Percentiles rank a stretch among this genome's conserved stretches.
Evolutionary conservation across 2,797 vertebrate genomes (phyloP).

Genomic region (Eulemur mongoz): DNA sequence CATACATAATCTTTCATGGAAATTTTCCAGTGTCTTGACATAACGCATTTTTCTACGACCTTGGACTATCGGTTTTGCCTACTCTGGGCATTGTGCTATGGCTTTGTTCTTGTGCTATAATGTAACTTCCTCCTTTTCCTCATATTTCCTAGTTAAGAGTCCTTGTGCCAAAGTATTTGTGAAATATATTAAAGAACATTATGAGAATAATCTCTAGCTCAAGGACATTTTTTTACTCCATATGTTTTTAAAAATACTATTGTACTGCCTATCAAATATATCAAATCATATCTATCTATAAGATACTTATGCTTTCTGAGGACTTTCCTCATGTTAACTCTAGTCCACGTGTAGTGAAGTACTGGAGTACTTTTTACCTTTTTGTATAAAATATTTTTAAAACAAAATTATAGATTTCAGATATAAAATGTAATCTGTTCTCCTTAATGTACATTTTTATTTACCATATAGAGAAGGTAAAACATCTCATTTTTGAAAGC

Average conservation of each 20-base stretch:
- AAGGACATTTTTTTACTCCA: neutral
- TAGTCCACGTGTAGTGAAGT: neutral
- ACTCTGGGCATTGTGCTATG: neutral
- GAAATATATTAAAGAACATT: neutral
- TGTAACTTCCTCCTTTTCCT: neutral
- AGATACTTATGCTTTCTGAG: neutral
- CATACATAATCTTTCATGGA: neutral
- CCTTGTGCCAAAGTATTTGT: neutral
- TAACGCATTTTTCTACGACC: neutral
- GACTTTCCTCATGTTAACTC: neutral
- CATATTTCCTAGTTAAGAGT: neutral
- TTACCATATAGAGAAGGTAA: neutral
- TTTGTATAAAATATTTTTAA: slow-evolving; percentile 7
- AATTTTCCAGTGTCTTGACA: neutral
- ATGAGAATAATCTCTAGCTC: neutral
- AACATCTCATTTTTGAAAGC: neutral
- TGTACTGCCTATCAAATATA: neutral
- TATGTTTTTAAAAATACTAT: neutral
- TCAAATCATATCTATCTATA: neutral
- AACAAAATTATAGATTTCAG: slow-evolving; percentile 20
- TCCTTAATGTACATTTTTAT: neutral
- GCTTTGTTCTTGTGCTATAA: neutral
- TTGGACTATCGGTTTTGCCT: neutral
- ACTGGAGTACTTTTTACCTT: neutral
- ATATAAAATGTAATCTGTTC: neutral